Evolutionary conservation across 2,888 invertebrate genomes (phyloP), one percentile per base, ranked within the genome.

Genomic region (Apamea sordens): DNA sequence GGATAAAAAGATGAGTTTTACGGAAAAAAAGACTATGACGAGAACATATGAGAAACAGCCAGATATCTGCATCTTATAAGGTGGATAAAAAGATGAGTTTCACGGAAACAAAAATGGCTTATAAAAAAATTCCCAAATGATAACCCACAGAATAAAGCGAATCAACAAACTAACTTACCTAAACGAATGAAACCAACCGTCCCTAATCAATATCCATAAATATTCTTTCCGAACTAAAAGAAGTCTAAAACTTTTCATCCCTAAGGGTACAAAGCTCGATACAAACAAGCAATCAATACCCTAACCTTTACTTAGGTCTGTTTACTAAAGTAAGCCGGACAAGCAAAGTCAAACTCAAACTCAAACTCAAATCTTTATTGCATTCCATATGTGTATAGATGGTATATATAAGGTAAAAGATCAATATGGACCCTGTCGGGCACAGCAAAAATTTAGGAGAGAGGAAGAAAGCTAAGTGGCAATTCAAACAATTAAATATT

Each of bases 211-310:
- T 41, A 82, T 53, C 28, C 8, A 73, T 59, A 84, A 79, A 85
- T 64, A 73, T 53, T 61, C 56, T 47, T 56, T 47, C 5, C 41
- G n/a, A 83, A 63, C 18, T 47, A 7, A 32, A 36, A 24, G 15
- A 56, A 76, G 28, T 61, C 41, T 18, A 5, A 69, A 59, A 86
- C 76, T 47, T 83, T 83, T 41, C 6, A 15, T 59, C 86, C 72
- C 83, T 36, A 56, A 21, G 47, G 44, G 41, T 28, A 70, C 36
- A 11, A 15, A 36, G 44, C 7, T 13, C 15, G 73, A 73, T 59
- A 83, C 77, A 83, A 86, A 86, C 74, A 83, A 50, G 13, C 61
- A 84, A 86, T 86, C 84, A 86, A 84, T 84, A 75, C 61, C n/a
- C 44, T 63, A 70, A 65, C 77, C 74, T 83, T 72, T 73, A 32